A percentile compares a stretch with the other conserved stretches of the same genome.
Evolutionary conservation across 2,888 invertebrate genomes (phyloP).

Genomic region (Oscheius myriophilus): DNA sequence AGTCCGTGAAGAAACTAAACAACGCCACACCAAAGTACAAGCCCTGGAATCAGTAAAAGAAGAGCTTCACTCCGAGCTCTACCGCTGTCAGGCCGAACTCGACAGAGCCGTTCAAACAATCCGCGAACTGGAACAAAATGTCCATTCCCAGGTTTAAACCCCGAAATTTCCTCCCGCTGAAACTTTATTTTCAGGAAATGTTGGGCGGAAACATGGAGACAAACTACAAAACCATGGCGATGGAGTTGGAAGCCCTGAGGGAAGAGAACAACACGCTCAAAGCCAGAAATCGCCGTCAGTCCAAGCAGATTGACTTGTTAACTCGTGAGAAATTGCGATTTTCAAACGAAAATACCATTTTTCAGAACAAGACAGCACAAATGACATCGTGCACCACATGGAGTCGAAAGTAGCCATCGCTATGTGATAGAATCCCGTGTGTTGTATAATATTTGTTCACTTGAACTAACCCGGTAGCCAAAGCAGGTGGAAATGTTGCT

Average conservation of each 20-base stretch:
- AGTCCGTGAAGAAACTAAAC: constrained; percentile 53
- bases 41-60: constrained; percentile 51
- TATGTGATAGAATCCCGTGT: constrained; percentile 3
- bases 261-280: constrained; percentile 66
- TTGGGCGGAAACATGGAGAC: constrained; percentile 63
- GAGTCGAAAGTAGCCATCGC: constrained; percentile 34
- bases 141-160: constrained; percentile 55
- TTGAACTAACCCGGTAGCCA: constrained; percentile 15
- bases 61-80: constrained; percentile 53
- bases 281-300: constrained; percentile 60
- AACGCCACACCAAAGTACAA: constrained; percentile 44
- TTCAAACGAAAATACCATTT: not conserved
- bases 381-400: constrained; percentile 47
- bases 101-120: constrained; percentile 59
- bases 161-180: not conserved
- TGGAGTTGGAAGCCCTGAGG: constrained; percentile 58
- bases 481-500: not conserved
- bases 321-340: constrained; percentile 43
- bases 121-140: constrained; percentile 56
- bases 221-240: constrained; percentile 53
- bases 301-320: constrained; percentile 65
- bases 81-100: constrained; percentile 41
- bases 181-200: constrained; percentile 43
- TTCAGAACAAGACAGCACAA: constrained; percentile 51
- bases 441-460: constrained; percentile 21